Evolutionary conservation across 2,888 invertebrate genomes (phyloP).

Genomic region (Drosophila kanekoi): DNA sequence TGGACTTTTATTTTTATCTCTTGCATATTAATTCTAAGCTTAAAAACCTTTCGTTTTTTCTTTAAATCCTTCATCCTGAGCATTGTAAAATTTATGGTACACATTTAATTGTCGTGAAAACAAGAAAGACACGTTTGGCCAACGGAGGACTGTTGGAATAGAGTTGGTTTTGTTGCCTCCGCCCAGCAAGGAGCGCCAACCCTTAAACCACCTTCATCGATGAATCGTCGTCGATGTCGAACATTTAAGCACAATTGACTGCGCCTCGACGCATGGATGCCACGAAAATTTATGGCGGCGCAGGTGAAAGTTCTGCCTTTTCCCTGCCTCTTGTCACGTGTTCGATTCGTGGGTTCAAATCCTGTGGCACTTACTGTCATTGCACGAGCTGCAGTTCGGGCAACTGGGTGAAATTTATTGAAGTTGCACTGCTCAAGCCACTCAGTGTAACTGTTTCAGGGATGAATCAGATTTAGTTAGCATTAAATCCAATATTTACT

Average conservation of each 20-base stretch:
- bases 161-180: background rate
- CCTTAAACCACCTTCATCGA: slow-evolving; percentile 8
- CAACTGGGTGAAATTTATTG: slow-evolving; percentile 57
- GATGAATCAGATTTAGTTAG: slow-evolving; percentile 2
- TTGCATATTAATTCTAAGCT: too few species aligned
- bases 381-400: slow-evolving; percentile 14
- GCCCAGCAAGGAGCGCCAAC: background rate
- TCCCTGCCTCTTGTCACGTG: slow-evolving; percentile 16
- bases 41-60: too few species aligned
- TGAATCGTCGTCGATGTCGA: slow-evolving; percentile 33
- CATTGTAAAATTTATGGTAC: too few species aligned
- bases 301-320: slow-evolving; percentile 67
- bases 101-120: slow-evolving; percentile 6
- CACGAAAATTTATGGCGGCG: slow-evolving; percentile 64
- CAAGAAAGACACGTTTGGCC: slow-evolving; percentile 3
- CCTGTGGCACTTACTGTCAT: background rate
- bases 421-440: slow-evolving; percentile 36
- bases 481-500: slow-evolving; percentile 33
- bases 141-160: slow-evolving; percentile 2
- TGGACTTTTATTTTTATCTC: too few species aligned
- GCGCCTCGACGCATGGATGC: slow-evolving; percentile 40
- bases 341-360: slow-evolving; percentile 8
- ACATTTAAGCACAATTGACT: slow-evolving; percentile 68
- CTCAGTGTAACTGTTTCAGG: slow-evolving; percentile 5
- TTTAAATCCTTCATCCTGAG: too few species aligned